Conservation (phyloP, 2,113 vertebrate species). For the Laterallus jamaicensis region DNA sequence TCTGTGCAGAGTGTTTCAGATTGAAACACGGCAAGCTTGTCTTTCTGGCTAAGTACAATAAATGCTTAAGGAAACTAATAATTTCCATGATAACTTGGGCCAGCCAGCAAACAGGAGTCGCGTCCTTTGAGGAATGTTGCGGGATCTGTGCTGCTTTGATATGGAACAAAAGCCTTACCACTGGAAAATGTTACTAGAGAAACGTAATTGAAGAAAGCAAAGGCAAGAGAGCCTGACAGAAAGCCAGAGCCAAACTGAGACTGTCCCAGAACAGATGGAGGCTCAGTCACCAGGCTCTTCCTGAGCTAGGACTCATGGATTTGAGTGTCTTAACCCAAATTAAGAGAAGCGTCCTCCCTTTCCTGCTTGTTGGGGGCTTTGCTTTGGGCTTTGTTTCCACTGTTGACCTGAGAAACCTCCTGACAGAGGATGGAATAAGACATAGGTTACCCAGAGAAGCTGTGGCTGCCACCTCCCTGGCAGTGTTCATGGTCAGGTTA, state of each 20-base stretch:
- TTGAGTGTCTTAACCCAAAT: background rate
- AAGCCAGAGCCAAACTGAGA: background rate
- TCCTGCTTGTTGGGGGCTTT: background rate
- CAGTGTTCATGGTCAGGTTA: background rate
- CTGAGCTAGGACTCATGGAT: accelerated
- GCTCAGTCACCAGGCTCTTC: background rate
- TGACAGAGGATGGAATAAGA: background rate
- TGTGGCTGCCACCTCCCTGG: background rate
- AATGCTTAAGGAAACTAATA: constrained; percentile 36
- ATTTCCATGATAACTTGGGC: constrained; percentile 42
- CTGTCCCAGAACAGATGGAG: background rate
- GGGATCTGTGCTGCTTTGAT: constrained; percentile 13
- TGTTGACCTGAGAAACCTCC: background rate
- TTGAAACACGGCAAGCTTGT: constrained; percentile 34
- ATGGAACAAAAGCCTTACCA: constrained; percentile 14
- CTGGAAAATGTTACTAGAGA: constrained; percentile 15
- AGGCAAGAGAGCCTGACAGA: background rate
- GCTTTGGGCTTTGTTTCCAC: background rate
- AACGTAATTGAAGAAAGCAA: constrained; percentile 25
- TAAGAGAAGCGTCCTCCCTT: background rate
- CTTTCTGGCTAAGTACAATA: constrained; percentile 42
- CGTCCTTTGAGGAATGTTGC: constrained; percentile 2
- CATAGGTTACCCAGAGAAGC: background rate
- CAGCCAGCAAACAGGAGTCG: background rate
- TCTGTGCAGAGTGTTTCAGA: background rate